Base-by-base conservation (phyloP, 2,797 vertebrate genomes). In the Novumbra hubbsi region DNA sequence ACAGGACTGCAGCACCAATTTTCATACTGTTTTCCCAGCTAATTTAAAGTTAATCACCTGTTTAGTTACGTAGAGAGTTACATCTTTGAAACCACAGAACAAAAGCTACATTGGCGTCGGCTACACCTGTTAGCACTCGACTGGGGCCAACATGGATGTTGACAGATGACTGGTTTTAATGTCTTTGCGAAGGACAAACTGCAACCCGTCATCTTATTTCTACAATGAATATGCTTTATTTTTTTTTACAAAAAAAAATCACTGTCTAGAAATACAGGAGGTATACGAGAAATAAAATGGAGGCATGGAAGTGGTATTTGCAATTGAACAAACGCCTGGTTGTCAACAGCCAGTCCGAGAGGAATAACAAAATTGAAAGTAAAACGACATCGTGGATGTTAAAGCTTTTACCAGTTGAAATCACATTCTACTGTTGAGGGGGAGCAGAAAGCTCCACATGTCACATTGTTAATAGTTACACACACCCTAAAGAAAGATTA, bases 171-270 rank as follows among this genome's bases (percentile, higher is more conserved):
- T 52, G 50, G 19, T 19, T 52, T 50, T 1, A 52, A 55, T 1
- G 50, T 55, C 52, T 21, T 2, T 21, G n/a, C 19, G 8, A 38
- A 38, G 52, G 19, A 45, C 27, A 67, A 4, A 24, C 9, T 60
- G 19, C 30, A 32, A 67, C n/a, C 6, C 41, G 5, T 45, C 65
- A 41, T 17, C 11, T 60, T 75, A 82, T 76, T 81, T 93, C 93
- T 97, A 96, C 91, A 94, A 96, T 96, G 95, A 97, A 97, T 96
- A 96, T 94, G 96, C 88, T 98, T 98, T 98, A 97, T 98, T 96
- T 96, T 93, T 94, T 92, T 93, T 96, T 89, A 87, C 83, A 90
- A 97, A 96, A 95, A 5, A n/a, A 96, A 95, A 90, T 93, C 89
- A 94, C 95, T 83, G 88, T 92, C 93, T 98, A 96, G 95, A 98